A percentile compares a stretch with the other conserved stretches of the same genome.
Evolutionary conservation across 1,140 invertebrate genomes (phyloP).

Genomic region (Eumeta japonica): DNA sequence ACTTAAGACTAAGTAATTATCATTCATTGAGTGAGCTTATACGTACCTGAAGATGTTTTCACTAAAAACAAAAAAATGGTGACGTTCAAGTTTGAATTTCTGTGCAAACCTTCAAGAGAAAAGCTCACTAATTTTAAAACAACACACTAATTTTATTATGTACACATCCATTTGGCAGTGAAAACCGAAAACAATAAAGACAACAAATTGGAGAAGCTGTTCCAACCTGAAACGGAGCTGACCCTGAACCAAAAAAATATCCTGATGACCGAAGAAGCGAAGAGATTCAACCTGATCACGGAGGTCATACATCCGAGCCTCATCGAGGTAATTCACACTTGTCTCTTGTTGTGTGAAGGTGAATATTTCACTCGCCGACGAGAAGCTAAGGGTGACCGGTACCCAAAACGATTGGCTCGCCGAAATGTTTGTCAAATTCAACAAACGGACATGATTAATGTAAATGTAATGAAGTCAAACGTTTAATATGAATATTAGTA

Average conservation of each 20-base stretch:
- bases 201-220: constrained; percentile 50
- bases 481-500: too few relatives aligned
- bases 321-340: constrained; percentile 47
- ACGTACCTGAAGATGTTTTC: too few relatives aligned
- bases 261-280: constrained; percentile 30
- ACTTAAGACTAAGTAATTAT: too few relatives aligned
- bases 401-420: neutral
- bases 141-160: neutral
- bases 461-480: too few relatives aligned
- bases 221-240: constrained; percentile 43
- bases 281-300: constrained; percentile 56
- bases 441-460: neutral
- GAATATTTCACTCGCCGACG: neutral
- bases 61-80: too few relatives aligned
- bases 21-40: too few relatives aligned
- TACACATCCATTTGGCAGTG: constrained; percentile 15
- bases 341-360: neutral
- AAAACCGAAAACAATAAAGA: constrained; percentile 34
- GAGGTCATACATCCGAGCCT: constrained; percentile 60
- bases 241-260: constrained; percentile 58
- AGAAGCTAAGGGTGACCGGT: neutral
- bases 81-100: neutral
- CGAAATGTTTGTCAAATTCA: neutral
- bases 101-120: neutral
- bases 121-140: neutral